Evolutionary conservation across 2,888 invertebrate species (phyloP), one percentile per base, ranked within the genome.

Genomic region (Andrena marginata): DNA sequence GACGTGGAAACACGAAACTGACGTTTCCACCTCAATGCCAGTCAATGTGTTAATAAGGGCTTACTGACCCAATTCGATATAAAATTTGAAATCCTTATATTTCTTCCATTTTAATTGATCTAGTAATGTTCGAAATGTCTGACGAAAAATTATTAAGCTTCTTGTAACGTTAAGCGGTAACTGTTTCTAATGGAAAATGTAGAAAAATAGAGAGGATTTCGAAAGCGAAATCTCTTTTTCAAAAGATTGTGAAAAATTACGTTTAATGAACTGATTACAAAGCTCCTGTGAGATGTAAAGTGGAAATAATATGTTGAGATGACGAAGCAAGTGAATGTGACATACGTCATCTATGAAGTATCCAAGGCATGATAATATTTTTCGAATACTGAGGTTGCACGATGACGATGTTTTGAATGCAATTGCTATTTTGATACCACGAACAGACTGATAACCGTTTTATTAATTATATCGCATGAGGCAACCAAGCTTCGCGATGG

Each of bases 271-370:
- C 69, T 62, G 56, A 67, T 60, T 60, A 54, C 26, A 69, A 59
- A 42, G 3, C n/a, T n/a, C n/a, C 20, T 23, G 1, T 10, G 20
- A 10, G 35, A 48, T 42, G 54, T 2, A 49, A 54, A n/a, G 13
- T 4, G 49, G 33, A 68, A 63, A n/a, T 64, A 31, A 60, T 48
- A 26, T n/a, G 29, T 51, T n/a, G 31, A 56, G 10, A 59, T 51
- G 42, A 23, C 33, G 26, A 82, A 76, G 71, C 62, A 79, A 85
- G 72, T 59, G 79, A 77, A 67, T 77, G 75, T 75, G 71, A 73
- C 73, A 63, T 23, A 74, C 64, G 48, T 75, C 56, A 64, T 72
- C 33, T 68, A 42, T n/a, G 10, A 67, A 60, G 29, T 64, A 80
- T 73, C 68, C 60, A n/a, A 51, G 7, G 31, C 60, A 49, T 20